Base-by-base conservation (phyloP, 2,888 invertebrate genomes). In the Alsophila aescularia region DNA sequence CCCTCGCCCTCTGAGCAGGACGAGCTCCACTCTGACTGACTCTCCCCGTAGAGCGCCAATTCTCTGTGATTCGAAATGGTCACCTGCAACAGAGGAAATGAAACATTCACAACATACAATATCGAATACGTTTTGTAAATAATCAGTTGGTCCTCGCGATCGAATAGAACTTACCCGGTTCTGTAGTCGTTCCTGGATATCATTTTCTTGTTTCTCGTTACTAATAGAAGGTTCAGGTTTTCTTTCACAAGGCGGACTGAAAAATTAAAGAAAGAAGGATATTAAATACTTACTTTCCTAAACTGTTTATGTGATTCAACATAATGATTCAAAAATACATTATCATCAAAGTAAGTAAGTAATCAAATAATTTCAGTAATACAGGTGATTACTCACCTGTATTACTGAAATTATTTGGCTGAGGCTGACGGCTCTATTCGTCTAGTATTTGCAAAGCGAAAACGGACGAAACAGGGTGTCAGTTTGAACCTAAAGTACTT, bases 21-120 rank as follows among this genome's bases (percentile, higher is more conserved):
- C 2, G 92, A 92, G 62, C 95, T 96, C 96, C 96, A 96, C 77
- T 96, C 96, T n/a, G 96, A 96, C 72, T 96, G 95, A 83, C 96
- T 96, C 74, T 94, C 94, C 64, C 94, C 91, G 79, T 90, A 92
- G 57, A 86, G 69, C 55, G 79, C 87, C 77, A 87, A 77, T 79
- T 90, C 90, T 75, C 89, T 79, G 45, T 85, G 87, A 67, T 83
- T 86, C 52, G 84, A 82, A 76, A 82, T 70, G 73, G 83, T 72
- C 60, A 87, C 83, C 90, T 90, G 42, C 9, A 52, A 29, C n/a
- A 13, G 6, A 16, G 9, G 10, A 2, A 16, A 15, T 16, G 24
- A 6, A 24, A 24, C 24, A 24, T 24, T 24, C 2, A n/a, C n/a
- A 24, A 5, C 7, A 5, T 18, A 4, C 3, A 18, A 24, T 8